Evolutionary conservation across 2,888 invertebrate genomes (phyloP).

Genomic region (Amblyjoppa fuscipennis): DNA sequence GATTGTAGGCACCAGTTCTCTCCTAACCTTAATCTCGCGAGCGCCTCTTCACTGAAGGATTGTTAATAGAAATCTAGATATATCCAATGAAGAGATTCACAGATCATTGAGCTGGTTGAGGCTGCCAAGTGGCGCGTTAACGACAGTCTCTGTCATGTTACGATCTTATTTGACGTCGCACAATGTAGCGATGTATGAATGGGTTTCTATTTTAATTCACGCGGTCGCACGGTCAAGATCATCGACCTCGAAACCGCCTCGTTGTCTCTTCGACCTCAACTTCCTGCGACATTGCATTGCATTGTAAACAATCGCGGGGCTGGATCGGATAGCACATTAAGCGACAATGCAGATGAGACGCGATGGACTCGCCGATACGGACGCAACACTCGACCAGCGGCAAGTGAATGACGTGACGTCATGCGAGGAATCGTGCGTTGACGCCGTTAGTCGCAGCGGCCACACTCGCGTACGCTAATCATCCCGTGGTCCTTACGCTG

Average conservation of each 20-base stretch:
- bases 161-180: constrained; percentile 41
- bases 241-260: background rate
- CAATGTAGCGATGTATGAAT: constrained; percentile 42
- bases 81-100: constrained; percentile 32
- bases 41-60: background rate
- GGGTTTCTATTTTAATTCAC: constrained; percentile 38
- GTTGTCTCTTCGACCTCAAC: background rate
- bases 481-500: constrained; percentile 36
- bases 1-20: background rate
- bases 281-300: constrained; percentile 27
- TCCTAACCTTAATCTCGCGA: constrained; percentile 1
- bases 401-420: constrained; percentile 73
- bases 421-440: constrained; percentile 68
- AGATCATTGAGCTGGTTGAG: constrained; percentile 47
- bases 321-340: constrained; percentile 32
- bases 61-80: constrained; percentile 35
- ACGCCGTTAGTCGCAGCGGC: constrained; percentile 63
- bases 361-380: constrained; percentile 32
- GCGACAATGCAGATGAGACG: constrained; percentile 21
- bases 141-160: constrained; percentile 9
- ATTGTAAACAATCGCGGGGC: constrained; percentile 41
- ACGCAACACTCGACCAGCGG: constrained; percentile 40
- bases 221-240: constrained; percentile 35
- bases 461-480: constrained; percentile 59
- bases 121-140: constrained; percentile 54